Evolutionary conservation across 2,797 vertebrate species (phyloP), one percentile per base, ranked within the genome.

Genomic region (Phaenicophaeus curvirostris): DNA sequence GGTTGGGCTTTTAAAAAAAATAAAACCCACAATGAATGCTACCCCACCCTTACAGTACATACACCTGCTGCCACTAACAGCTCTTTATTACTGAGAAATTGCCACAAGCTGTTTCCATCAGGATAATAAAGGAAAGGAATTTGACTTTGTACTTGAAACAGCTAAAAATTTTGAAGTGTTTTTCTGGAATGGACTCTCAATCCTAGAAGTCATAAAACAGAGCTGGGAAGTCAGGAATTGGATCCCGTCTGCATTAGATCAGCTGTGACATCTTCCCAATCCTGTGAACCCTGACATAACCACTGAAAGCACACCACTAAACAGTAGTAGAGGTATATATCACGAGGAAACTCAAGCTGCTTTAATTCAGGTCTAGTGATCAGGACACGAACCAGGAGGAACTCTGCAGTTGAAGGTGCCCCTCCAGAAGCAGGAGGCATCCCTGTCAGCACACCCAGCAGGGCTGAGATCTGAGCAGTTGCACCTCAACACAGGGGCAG

Each of bases 41-140:
- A 23, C 9, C 15, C 54, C n/a, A 39, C 15, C 73, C 23, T 24
- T 11, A 13, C 0, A 44, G 42, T 24, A 69, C 24, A 31, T 3
- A 48, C 20, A 33, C 1, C 8, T 7, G 20, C 9, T 1, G 4
- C 46, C 5, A 8, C 42, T 48, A 9, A 58, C 6, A 62, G 27
- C 8, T 16, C 15, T 44, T 42, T 65, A 23, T 50, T 62, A 11
- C 79, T 30, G 24, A 69, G 58, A 58, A 39, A 24, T 12, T 69
- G 72, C 74, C 67, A 78, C 21, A 55, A 71, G 30, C 46, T 74
- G 33, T 25, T 82, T 71, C 35, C 28, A 72, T 55, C 33, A 28
- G 15, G 12, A 5, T 54, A 85, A 68, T 44, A 87, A 74, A 85
- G 16, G 10, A 91, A 48, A 5, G 5, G 13, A 76, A 84, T 76